Evolutionary conservation across 2,888 invertebrate species (phyloP).

Genomic region (Eristalis tenax): DNA sequence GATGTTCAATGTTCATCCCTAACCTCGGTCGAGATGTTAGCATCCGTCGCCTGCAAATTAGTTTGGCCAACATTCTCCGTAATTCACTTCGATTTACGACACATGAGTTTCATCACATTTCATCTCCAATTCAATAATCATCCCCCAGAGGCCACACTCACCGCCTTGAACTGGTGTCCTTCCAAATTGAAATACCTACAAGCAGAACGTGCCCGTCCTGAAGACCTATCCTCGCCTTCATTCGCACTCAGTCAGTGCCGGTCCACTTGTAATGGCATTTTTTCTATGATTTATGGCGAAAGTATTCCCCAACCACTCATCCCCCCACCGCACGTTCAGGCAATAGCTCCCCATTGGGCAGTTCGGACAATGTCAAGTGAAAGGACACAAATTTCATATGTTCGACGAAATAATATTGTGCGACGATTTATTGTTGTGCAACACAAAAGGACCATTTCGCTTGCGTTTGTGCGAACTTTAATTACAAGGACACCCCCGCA

Average conservation of each 20-base stretch:
- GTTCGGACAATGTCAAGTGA: constrained; percentile 46
- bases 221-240: background rate
- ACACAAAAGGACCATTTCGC: constrained; percentile 18
- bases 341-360: background rate
- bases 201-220: background rate
- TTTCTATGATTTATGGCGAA: background rate
- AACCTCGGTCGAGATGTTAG: background rate
- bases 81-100: background rate
- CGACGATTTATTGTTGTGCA: constrained; percentile 34
- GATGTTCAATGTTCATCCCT: no score
- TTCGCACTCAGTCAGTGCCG: background rate
- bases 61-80: background rate
- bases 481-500: background rate
- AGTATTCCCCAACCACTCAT: background rate
- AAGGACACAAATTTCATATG: constrained; percentile 21
- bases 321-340: no score
- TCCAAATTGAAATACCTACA: background rate
- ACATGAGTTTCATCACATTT: background rate
- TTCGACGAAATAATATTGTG: constrained; percentile 38
- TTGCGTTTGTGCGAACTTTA: constrained; percentile 19
- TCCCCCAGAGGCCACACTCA: background rate
- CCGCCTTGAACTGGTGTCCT: background rate
- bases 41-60: background rate
- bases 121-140: background rate
- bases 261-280: background rate